Percentiles rank a stretch among this genome's conserved stretches.
These are phyloP conservation scores for Melipona quadrifasciata DNA, from an alignment of 1,140 invertebrate species.

Conservation along the genomic window DNA sequence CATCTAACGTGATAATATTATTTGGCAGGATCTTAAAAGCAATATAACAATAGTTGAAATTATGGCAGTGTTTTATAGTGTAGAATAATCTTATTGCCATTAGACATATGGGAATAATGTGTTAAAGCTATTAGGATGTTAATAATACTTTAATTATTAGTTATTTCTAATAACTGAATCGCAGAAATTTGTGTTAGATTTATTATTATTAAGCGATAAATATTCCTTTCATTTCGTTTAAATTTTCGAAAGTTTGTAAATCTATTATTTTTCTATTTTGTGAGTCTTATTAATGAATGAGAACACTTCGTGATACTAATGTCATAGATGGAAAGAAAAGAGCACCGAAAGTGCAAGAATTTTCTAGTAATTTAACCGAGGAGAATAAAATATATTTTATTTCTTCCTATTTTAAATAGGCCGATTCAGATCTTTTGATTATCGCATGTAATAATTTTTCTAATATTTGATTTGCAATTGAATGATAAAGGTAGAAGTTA, in stretches of 20 bases:
- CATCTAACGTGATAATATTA: slow-evolving; percentile 51
- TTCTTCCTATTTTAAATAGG: slow-evolving; percentile 40
- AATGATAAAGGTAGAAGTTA: not conserved
- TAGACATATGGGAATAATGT: slow-evolving; percentile 63
- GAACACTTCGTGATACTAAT: slow-evolving; percentile 13
- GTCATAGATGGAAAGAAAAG: slow-evolving; percentile 33
- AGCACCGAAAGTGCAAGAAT: not conserved
- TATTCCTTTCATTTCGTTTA: not conserved
- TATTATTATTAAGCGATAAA: not conserved
- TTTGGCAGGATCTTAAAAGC: slow-evolving; percentile 68
- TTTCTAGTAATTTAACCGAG: not conserved
- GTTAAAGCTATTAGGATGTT: slow-evolving; percentile 45
- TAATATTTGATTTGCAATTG: not conserved
- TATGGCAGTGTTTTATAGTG: slow-evolving; percentile 79
- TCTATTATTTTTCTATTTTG: not conserved
- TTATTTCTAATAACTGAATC: slow-evolving; percentile 32
- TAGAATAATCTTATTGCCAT: slow-evolving; percentile 78
- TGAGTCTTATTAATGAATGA: not conserved
- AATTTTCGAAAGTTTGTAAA: not conserved
- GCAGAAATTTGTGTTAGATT: slow-evolving; percentile 26
- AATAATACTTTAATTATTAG: slow-evolving; percentile 36
- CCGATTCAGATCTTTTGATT: slow-evolving; percentile 9
- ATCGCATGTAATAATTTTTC: not conserved
- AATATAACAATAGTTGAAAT: slow-evolving; percentile 74
- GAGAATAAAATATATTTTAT: not conserved